Base-by-base conservation (phyloP, 2,888 invertebrate species). In the Parnassius orleans region DNA sequence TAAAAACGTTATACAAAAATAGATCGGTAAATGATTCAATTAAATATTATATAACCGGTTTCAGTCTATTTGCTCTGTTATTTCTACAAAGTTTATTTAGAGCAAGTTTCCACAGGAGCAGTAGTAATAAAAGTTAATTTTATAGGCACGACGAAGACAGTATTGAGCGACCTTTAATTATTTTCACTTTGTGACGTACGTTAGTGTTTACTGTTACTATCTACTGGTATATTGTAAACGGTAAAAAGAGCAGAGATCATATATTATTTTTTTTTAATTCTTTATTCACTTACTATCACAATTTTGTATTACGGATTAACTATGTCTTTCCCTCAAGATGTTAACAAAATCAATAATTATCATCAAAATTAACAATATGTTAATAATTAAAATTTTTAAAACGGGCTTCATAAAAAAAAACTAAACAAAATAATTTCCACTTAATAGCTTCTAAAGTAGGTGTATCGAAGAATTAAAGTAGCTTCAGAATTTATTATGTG, bases 61-160 rank as follows among this genome's bases (percentile, higher is more conserved):
- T 48, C 33, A 5, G 7, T 58, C n/a, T 62, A 50, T 48, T 33
- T 57, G 19, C 33, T 58, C 41, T 63, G 63, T 63, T 63, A 63
- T 55, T n/a, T 44, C 54, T 63, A 43, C 24, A 54, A 58, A 59
- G 54, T 63, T 58, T 63, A 54, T 46, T 58, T 54, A 58, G 58
- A 63, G 58, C 63, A 54, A 54, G 63, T 63, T 58, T 2, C 44
- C 48, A 58, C 51, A 19, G 50, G 12, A 62, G 19, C 15, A 51
- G 24, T 9, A 14, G 14, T 14, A 24, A 60, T n/a, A 42, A 14
- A 12, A 50, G 11, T 46, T 44, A 19, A 48, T 14, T 33, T 10
- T 48, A 24, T 43, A 14, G 42, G 10, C n/a, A 41, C 53, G 42
- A 41, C n/a, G 9, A 9, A n/a, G 46, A 3, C n/a, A 10, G n/a